A percentile compares a stretch with the other conserved stretches of the same genome.
Evolutionary conservation across 2,888 invertebrate genomes (phyloP).

Genomic region (Camponotus fellah): DNA sequence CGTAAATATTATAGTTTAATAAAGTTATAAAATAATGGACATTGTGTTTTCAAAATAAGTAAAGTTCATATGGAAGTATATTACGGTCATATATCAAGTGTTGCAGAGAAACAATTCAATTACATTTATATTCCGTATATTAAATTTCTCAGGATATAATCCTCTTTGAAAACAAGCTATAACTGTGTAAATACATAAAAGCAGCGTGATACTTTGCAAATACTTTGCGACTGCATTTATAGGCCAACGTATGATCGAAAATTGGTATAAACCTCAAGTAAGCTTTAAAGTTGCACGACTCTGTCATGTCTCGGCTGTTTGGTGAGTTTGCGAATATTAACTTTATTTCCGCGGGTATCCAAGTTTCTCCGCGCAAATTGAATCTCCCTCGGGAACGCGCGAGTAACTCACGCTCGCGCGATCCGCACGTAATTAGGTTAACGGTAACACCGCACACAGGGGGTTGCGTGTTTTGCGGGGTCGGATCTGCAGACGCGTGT

Average conservation of each 20-base stretch:
- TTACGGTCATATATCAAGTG: background rate
- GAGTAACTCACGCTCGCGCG: constrained; percentile 2
- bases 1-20: background rate
- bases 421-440: constrained; percentile 75
- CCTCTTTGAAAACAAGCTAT: background rate
- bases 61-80: background rate
- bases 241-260: background rate
- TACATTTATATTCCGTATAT: background rate
- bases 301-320: background rate
- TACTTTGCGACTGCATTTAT: background rate
- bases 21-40: background rate
- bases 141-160: background rate
- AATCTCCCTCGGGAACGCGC: background rate
- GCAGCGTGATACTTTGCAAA: constrained; percentile 8
- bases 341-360: constrained; percentile 17
- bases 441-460: constrained; percentile 66
- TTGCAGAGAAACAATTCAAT: background rate
- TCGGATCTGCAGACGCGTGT: constrained; percentile 21
- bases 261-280: constrained; percentile 8
- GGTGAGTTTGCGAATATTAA: constrained; percentile 29
- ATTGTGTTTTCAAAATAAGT: background rate
- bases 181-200: background rate
- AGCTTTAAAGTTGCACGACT: constrained; percentile 17
- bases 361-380: constrained; percentile 33
- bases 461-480: constrained; percentile 64